These are phyloP conservation scores for Alexandromys fortis DNA, from an alignment of 2,113 vertebrate species.

Conservation along the genomic window DNA sequence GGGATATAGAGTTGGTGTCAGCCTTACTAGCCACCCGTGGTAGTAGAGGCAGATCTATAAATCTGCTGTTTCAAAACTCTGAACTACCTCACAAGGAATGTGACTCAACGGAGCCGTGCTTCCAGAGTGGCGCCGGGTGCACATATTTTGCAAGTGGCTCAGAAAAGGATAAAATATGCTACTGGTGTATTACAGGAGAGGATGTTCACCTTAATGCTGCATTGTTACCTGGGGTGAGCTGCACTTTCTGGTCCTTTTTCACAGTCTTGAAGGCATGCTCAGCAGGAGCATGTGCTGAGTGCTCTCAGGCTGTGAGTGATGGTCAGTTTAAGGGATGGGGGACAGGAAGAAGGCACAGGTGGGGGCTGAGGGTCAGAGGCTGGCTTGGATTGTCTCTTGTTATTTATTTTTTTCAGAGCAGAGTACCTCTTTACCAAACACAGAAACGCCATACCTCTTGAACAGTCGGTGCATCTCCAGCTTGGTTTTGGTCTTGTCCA, in stretches of 20 bases:
- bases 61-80: background rate
- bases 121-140: background rate
- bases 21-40: background rate
- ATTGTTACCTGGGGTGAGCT: background rate
- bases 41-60: background rate
- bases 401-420: background rate
- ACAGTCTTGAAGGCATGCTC: background rate
- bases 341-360: background rate
- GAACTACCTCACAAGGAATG: conserved; percentile 59
- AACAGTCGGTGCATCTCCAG: background rate
- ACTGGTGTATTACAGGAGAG: background rate
- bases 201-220: background rate
- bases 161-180: background rate
- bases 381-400: background rate
- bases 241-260: background rate
- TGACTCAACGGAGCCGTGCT: background rate
- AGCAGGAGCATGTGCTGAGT: background rate
- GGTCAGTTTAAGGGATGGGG: fast-evolving
- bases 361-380: no score
- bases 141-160: background rate
- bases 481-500: background rate
- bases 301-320: background rate
- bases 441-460: background rate
- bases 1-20: background rate
- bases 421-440: no score